Conservation (phyloP, 2,113 vertebrate species). For the Cavia aperea region DNA sequence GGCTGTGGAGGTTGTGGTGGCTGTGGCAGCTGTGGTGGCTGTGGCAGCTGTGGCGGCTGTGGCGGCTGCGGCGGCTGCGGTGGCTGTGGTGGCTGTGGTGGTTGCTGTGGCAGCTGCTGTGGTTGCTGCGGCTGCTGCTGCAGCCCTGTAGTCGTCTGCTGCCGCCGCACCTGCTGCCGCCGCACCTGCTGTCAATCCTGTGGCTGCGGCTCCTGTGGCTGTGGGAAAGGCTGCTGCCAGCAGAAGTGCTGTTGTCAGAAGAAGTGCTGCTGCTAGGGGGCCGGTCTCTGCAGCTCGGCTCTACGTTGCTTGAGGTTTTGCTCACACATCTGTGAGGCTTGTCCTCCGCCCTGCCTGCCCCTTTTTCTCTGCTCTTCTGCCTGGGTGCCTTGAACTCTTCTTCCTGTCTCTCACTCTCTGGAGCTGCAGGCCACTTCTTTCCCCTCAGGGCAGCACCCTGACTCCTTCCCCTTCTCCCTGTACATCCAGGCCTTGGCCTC, state of each 20-base stretch:
- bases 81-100: neutral
- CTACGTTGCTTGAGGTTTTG: too few relatives aligned
- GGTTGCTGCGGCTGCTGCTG: neutral
- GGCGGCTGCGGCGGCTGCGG: neutral
- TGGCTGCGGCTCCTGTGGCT: neutral
- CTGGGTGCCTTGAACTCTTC: neutral
- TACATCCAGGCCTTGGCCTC: neutral
- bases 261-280: neutral
- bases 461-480: neutral
- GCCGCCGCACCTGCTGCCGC: neutral
- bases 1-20: neutral
- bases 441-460: neutral
- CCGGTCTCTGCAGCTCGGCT: neutral
- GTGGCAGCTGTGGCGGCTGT: too few relatives aligned
- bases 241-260: constrained; percentile 24
- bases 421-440: neutral
- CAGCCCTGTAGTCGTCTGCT: too few relatives aligned
- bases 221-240: constrained; percentile 42
- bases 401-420: neutral
- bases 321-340: neutral
- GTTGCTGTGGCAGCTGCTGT: too few relatives aligned
- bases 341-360: rapidly evolving
- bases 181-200: neutral
- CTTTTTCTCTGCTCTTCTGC: neutral
- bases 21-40: too few relatives aligned